Evolutionary conservation across 1,140 invertebrate species (phyloP).

Genomic region (Apis laboriosa): DNA sequence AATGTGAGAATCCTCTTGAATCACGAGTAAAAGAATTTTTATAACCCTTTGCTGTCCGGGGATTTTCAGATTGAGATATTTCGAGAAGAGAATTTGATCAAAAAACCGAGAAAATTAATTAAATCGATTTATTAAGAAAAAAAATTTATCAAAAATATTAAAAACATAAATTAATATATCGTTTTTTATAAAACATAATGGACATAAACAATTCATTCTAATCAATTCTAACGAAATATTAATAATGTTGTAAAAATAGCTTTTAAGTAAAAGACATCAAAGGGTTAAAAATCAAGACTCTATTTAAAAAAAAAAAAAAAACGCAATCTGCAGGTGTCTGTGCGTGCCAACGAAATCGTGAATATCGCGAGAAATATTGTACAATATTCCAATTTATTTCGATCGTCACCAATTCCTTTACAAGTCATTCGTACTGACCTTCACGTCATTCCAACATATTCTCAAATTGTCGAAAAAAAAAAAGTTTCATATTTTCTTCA

Average conservation of each 20-base stretch:
- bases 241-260: too few species aligned
- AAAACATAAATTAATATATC: too few species aligned
- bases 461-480: constrained; percentile 2
- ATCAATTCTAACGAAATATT: too few species aligned
- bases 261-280: neutral
- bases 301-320: neutral
- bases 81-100: neutral
- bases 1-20: constrained; percentile 7
- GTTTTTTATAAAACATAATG: too few species aligned
- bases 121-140: too few species aligned
- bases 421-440: neutral
- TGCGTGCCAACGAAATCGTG: constrained; percentile 65
- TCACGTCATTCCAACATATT: neutral
- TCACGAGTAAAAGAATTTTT: neutral
- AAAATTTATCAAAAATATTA: too few species aligned
- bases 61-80: neutral
- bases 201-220: too few species aligned
- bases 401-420: neutral
- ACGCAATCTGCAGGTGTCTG: constrained; percentile 43
- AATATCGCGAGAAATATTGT: constrained; percentile 26
- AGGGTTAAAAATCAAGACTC: constrained; percentile 22
- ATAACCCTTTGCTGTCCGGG: constrained; percentile 15
- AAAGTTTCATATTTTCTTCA: neutral
- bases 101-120: too few species aligned
- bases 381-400: constrained; percentile 20